Evolutionary conservation across 1,140 invertebrate species (phyloP).

Genomic region (Daktulosphaira vitifoliae): DNA sequence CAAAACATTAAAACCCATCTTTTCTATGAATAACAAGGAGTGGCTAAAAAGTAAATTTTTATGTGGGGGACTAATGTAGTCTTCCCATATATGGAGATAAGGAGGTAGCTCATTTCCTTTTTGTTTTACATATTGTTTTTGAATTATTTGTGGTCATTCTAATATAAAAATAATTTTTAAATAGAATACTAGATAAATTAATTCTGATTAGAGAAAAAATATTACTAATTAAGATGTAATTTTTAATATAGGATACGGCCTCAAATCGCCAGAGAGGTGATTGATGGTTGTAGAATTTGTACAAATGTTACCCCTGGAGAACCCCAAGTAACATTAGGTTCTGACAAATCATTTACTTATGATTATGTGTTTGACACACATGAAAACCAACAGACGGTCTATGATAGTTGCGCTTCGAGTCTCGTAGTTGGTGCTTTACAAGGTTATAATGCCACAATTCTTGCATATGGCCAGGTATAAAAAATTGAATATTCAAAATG

Average conservation of each 20-base stretch:
- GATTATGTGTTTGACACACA: constrained; percentile 86
- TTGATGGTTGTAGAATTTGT: constrained; percentile 91
- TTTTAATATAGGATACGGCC: constrained; percentile 71
- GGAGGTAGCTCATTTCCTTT: constrained; percentile 17
- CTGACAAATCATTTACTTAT: constrained; percentile 93
- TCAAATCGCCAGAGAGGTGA: constrained; percentile 81
- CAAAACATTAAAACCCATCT: constrained; percentile 1
- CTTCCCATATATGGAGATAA: constrained; percentile 28
- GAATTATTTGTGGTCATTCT: not conserved
- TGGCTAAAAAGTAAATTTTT: constrained; percentile 27
- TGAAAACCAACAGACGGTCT: constrained; percentile 71
- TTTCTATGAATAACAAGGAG: constrained; percentile 6
- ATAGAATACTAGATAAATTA: too few relatives aligned
- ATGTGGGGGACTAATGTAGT: constrained; percentile 19
- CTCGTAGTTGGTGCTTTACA: constrained; percentile 82
- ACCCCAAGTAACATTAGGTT: constrained; percentile 84
- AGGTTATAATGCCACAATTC: constrained; percentile 89
- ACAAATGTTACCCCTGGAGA: constrained; percentile 77
- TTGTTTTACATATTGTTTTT: constrained; percentile 2
- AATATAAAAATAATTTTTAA: too few relatives aligned
- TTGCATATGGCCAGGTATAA: constrained; percentile 84
- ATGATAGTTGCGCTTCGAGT: constrained; percentile 72
- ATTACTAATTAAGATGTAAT: not conserved
- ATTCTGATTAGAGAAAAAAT: too few relatives aligned
- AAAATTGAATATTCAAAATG: not conserved